A percentile compares a stretch with the other conserved stretches of the same genome.
phyloP scores from a whole-genome alignment of 1,140 invertebrate genomes.

The Drosophila erecta region DNA sequence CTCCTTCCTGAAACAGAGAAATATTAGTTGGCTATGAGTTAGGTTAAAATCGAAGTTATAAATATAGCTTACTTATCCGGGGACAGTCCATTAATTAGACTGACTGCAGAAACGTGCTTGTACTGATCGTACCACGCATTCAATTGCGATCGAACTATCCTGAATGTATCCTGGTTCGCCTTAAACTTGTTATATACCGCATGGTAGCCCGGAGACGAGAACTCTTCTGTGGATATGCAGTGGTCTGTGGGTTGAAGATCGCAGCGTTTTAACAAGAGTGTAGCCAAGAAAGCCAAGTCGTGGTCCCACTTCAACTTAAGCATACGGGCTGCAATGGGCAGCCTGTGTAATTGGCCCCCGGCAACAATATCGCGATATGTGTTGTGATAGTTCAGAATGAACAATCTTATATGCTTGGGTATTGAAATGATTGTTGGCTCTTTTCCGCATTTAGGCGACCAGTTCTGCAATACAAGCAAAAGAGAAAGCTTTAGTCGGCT shows the following conservation, averaged over 20 bases:
- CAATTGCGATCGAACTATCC: conserved; percentile 1
- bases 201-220: not conserved
- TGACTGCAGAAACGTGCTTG: not conserved
- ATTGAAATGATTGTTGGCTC: not conserved
- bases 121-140: conserved; percentile 8
- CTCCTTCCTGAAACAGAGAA: not conserved
- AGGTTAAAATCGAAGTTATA: too few species aligned
- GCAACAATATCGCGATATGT: conserved; percentile 4
- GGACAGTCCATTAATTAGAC: not conserved
- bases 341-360: not conserved
- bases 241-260: not conserved
- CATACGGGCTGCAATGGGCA: not conserved
- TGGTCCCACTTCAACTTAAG: not conserved
- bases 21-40: not conserved
- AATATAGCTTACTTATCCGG: not conserved
- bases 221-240: conserved; percentile 1
- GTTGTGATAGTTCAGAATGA: not conserved
- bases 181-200: conserved; percentile 4
- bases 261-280: conserved; percentile 3
- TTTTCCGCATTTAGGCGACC: not conserved
- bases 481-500: too few species aligned
- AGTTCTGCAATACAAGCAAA: not conserved
- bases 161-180: not conserved
- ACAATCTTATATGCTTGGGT: not conserved
- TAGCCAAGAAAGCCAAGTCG: not conserved